phyloP scores from a whole-genome alignment of 2,797 vertebrate species.

The Rhabdomys pumilio region DNA sequence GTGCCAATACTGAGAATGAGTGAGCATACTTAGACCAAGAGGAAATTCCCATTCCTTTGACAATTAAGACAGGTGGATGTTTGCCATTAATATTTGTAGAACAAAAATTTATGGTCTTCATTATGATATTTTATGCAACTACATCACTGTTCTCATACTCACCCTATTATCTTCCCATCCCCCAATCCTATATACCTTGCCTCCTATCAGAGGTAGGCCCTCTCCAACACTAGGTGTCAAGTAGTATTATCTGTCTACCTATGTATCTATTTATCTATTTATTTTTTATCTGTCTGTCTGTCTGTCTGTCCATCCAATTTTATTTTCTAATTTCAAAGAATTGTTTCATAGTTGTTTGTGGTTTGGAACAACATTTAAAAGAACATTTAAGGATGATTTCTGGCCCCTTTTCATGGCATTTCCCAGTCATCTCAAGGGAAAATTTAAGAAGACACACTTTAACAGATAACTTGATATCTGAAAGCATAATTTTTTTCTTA shows the following conservation, averaged over 20 bases:
- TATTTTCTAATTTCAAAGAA: conserved; percentile 40
- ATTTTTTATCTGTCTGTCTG: too few relatives aligned
- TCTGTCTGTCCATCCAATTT: neutral
- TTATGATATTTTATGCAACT: too few relatives aligned
- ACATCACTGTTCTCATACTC: too few relatives aligned
- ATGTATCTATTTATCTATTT: neutral
- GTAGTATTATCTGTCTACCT: neutral
- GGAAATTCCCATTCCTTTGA: neutral
- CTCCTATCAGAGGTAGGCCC: too few relatives aligned
- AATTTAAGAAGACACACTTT: conserved; percentile 57
- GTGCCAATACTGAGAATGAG: neutral
- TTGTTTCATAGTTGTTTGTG: neutral
- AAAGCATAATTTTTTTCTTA: neutral
- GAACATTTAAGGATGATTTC: conserved; percentile 66
- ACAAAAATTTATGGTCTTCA: too few relatives aligned
- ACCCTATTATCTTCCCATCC: too few relatives aligned
- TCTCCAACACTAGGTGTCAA: too few relatives aligned
- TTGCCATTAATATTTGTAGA: too few relatives aligned
- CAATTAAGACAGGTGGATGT: neutral
- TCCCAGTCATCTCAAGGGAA: conserved; percentile 55
- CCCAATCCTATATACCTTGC: too few relatives aligned
- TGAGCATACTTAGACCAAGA: neutral
- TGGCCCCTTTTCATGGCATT: conserved; percentile 38
- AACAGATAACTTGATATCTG: conserved; percentile 21
- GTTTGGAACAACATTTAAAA: neutral